These are phyloP conservation scores for Esox masquinongy DNA, from an alignment of 2,797 vertebrate species.

Conservation along the genomic window DNA sequence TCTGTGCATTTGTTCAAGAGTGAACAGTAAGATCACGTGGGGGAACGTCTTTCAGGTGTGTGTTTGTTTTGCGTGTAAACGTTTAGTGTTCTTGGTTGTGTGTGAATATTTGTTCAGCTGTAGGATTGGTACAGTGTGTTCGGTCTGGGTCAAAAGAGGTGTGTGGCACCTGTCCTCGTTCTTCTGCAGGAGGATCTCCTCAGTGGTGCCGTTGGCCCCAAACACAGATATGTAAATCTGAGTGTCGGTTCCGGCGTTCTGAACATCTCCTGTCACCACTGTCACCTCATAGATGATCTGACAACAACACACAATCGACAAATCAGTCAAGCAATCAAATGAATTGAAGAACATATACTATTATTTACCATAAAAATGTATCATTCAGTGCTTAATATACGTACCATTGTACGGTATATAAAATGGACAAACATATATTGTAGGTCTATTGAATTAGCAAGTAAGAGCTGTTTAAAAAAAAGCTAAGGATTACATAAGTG, in stretches of 20 bases:
- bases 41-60: background rate
- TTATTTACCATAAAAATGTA: too few species aligned
- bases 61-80: background rate
- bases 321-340: background rate
- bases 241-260: constrained; percentile 85
- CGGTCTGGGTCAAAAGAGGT: background rate
- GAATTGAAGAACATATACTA: background rate
- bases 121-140: background rate
- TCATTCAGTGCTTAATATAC: too few species aligned
- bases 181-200: constrained; percentile 90
- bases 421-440: background rate
- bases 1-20: background rate
- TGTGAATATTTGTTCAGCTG: background rate
- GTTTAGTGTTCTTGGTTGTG: background rate
- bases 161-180: constrained; percentile 85
- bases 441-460: background rate
- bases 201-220: constrained; percentile 87
- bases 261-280: constrained; percentile 86
- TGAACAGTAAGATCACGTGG: background rate
- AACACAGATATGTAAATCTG: constrained; percentile 90
- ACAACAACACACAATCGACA: background rate
- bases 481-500: too few species aligned
- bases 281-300: constrained; percentile 91
- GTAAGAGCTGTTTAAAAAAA: background rate
- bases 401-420: background rate